Base-by-base conservation (phyloP, 1,140 invertebrate genomes). In the Nasonia giraulti region DNA sequence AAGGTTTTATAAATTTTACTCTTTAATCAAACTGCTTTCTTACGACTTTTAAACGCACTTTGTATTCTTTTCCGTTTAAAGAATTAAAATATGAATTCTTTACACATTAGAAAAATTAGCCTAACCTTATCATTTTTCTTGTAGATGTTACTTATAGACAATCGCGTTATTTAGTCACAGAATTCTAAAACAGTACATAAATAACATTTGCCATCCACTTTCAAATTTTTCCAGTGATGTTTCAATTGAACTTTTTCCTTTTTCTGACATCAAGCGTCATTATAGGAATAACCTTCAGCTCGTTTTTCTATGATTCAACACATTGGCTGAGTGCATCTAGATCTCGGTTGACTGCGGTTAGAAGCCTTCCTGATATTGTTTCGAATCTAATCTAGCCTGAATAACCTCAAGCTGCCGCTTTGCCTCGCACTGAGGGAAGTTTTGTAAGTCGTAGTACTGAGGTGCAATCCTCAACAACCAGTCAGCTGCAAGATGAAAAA, bases 391-490 rank as follows among this genome's bases (percentile, higher is more conserved):
- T 88, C 97, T 95, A 69, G 95, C 95, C 89, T 97, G 96, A 74
- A 98, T 93, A 73, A 96, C 93, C 94, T 98, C 97, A 86, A 99
- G 93, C 90, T 99, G 97, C 84, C 98, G 92, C 89, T 98, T 98
- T 0, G 98, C 99, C 93, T 99, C 99, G 92, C 99, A 99, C 89
- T 97, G 96, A 10, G 99, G 99, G 94, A 99, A 99, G 93, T 99
- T 99, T 89, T 96, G 95, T 91, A 99, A 95, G 91, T 99, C 99
- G 90, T 99, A 99, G 94, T 99, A 99, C 91, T 99, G 98, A 0
- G 99, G 98, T 0, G 99, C 98, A 87, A 99, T 96, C 90, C 96
- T 96, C 3, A 99, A 92, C n/a, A 99, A 93, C 98, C 97, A 98
- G 90, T 98, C 97, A 82, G 97, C 98, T 99, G 91, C 94, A 83